Evolutionary conservation across 2,888 invertebrate genomes (phyloP).

Genomic region (Pegoplata infirma): DNA sequence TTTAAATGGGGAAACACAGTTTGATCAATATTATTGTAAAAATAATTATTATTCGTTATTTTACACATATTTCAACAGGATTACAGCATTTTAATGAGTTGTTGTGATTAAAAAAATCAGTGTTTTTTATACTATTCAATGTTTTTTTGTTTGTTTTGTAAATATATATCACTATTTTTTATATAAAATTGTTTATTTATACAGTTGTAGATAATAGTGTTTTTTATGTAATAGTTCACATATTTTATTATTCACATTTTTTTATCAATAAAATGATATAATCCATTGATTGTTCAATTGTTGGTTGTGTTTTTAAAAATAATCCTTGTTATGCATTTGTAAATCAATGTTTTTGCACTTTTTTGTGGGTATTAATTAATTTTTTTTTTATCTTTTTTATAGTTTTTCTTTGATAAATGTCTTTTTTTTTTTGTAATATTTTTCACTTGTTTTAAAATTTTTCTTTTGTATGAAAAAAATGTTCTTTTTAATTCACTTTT

Average conservation of each 20-base stretch:
- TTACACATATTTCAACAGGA: too few species aligned
- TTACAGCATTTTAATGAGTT: too few species aligned
- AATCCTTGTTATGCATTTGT: conserved; percentile 16
- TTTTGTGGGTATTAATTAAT: not conserved
- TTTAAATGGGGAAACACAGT: too few species aligned
- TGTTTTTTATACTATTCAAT: not conserved
- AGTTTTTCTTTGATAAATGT: not conserved
- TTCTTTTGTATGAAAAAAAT: not conserved
- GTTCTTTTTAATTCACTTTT: conserved; percentile 38
- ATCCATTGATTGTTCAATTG: conserved; percentile 13
- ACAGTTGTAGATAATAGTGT: not conserved
- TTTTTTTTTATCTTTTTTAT: not conserved
- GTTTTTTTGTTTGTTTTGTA: not conserved
- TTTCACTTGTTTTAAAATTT: not conserved
- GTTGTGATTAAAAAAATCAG: not conserved
- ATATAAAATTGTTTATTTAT: too few species aligned
- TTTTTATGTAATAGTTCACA: conserved; percentile 3
- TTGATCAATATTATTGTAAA: too few species aligned
- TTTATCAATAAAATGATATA: conserved; percentile 22
- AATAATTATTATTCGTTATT: too few species aligned
- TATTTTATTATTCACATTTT: not conserved
- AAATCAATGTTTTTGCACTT: not conserved
- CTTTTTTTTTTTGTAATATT: not conserved
- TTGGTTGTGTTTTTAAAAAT: not conserved
- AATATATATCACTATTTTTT: too few species aligned